Conservation (phyloP, 1,140 invertebrate species). For the Trichonephila clavata region DNA sequence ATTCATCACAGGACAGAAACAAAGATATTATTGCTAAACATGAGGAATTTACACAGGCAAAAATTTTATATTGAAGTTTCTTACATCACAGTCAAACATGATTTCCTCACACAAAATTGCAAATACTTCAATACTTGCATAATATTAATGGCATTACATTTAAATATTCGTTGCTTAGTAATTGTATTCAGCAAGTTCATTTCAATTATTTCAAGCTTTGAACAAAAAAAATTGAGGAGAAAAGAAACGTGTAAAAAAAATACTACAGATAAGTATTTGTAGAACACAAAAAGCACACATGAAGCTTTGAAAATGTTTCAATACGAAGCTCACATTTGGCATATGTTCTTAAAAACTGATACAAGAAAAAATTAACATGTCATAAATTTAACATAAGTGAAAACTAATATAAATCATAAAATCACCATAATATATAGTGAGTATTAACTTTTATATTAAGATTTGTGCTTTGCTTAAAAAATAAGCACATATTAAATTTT, state of each 20-base stretch:
- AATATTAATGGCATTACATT: too few species aligned
- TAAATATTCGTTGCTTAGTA: too few species aligned
- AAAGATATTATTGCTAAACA: neutral
- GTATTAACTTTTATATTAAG: neutral
- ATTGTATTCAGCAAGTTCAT: too few species aligned
- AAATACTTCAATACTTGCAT: too few species aligned
- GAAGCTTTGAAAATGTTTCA: neutral
- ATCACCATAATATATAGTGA: too few species aligned
- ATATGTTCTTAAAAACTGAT: conserved; percentile 1
- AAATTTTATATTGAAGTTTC: neutral
- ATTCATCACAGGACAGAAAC: neutral
- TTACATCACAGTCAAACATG: neutral
- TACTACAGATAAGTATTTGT: neutral
- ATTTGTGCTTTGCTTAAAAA: neutral
- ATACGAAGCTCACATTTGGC: neutral
- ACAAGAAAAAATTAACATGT: neutral
- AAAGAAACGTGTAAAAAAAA: neutral
- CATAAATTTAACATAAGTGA: neutral
- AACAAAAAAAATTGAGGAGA: neutral
- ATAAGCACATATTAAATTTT: too few species aligned
- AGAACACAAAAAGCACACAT: neutral
- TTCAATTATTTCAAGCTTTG: too few species aligned
- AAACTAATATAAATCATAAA: too few species aligned
- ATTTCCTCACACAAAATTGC: neutral
- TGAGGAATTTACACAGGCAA: neutral